Evolutionary conservation across 1,140 invertebrate genomes (phyloP).

Genomic region (Octopus bimaculoides): DNA sequence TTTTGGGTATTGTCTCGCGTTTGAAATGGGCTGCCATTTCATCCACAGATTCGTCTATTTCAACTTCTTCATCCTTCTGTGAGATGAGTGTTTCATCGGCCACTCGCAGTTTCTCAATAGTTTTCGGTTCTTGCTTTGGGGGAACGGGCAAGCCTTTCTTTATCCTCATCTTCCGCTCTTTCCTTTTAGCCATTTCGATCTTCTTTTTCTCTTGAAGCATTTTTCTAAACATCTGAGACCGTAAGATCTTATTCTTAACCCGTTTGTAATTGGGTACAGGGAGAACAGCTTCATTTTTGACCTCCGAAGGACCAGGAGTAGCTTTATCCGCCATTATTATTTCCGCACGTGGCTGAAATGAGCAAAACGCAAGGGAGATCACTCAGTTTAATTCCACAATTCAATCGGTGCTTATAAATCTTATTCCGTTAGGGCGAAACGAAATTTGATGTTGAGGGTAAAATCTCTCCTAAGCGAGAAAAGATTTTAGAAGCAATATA

Average conservation of each 20-base stretch:
- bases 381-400: no score
- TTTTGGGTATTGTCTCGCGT: conserved; percentile 84
- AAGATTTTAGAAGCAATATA: no score
- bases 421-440: no score
- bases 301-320: no score
- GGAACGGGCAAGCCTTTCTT: conserved; percentile 15
- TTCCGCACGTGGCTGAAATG: no score
- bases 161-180: neutral
- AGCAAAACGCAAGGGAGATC: no score
- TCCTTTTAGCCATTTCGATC: neutral
- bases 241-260: neutral
- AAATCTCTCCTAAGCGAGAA: no score
- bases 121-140: conserved; percentile 80
- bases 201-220: neutral
- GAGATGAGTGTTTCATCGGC: conserved; percentile 85
- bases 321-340: no score
- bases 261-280: neutral
- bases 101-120: conserved; percentile 87
- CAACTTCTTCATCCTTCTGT: conserved; percentile 76
- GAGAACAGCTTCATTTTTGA: no score
- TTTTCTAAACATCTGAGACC: neutral
- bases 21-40: conserved; percentile 86
- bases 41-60: conserved; percentile 75
- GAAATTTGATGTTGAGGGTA: no score
- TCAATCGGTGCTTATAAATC: no score